Base-by-base conservation (phyloP, 2,797 vertebrate species). In the Naso thynnoides region DNA sequence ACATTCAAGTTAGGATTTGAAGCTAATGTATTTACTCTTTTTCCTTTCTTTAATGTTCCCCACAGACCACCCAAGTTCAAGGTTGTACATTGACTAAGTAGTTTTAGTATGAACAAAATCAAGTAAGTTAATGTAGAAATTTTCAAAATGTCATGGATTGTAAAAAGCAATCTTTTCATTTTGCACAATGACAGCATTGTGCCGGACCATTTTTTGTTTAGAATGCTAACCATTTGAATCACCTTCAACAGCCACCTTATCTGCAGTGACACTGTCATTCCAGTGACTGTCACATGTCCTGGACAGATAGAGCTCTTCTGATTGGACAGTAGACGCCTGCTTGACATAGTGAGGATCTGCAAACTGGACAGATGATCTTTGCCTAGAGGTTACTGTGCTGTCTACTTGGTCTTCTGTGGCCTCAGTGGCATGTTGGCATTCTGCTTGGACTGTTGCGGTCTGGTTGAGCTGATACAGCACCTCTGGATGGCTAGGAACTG, bases 221-320 rank as follows among this genome's bases (percentile, higher is more conserved):
- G 86, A 89, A 91, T 91, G 93, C 90, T 93, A 90, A 93, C 91
- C 85, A 87, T 93, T 94, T 83, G 93, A 95, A 94, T 96, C 95
- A 95, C 95, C 95, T 95, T 95, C 87, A 93, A 94, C 93, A 93
- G 93, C 93, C 93, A 96, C 94, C 91, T 94, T 95, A 94, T 92
- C 90, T 88, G 90, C 85, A 90, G 91, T 90, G 87, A 90, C 90
- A 88, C 89, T 88, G 77, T 91, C 93, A 82, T 83, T 89, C 91
- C 87, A 91, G 68, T 88, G 84, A 88, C 81, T 89, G 55, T 90
- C 88, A 86, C 79, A 87, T 71, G 65, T 87, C 76, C 84, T 86
- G 72, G 90, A 90, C 61, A 87, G 84, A 91, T 87, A 89, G 59
- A 87, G 73, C n/a, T 88, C 90, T 48, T 93, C 88, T 78, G 91